phyloP scores from a whole-genome alignment of 2,797 vertebrate genomes.

The Xerus rutilus region DNA sequence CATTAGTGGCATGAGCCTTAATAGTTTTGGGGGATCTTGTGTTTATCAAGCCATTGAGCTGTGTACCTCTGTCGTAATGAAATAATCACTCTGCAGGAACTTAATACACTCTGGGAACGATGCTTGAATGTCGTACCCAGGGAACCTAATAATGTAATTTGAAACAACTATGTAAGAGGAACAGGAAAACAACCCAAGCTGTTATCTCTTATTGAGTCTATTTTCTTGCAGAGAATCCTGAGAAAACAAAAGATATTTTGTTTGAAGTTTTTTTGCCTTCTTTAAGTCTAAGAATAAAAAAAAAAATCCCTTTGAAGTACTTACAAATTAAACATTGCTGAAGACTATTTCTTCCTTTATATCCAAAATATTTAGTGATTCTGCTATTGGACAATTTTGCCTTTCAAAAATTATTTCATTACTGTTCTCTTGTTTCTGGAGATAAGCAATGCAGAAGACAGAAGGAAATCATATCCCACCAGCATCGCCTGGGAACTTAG shows the following conservation, averaged over 20 bases:
- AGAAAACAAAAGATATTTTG: constrained; percentile 75
- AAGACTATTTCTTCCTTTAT: constrained; percentile 69
- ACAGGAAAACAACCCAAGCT: constrained; percentile 77
- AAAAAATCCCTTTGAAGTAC: constrained; percentile 67
- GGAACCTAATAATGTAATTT: constrained; percentile 80
- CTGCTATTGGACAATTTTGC: constrained; percentile 37
- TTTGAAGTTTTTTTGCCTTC: constrained; percentile 73
- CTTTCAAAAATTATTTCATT: constrained; percentile 46
- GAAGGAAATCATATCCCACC: neutral
- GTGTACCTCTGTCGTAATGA: constrained; percentile 69
- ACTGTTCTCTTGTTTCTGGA: neutral
- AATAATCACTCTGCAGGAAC: constrained; percentile 84
- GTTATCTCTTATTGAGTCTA: constrained; percentile 78
- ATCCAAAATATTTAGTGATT: constrained; percentile 69
- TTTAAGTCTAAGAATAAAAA: constrained; percentile 38
- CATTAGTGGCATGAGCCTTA: neutral
- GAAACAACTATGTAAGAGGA: constrained; percentile 64
- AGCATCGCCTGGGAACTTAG: neutral
- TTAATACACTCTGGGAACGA: constrained; percentile 83
- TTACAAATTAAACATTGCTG: constrained; percentile 72
- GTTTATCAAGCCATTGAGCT: constrained; percentile 70
- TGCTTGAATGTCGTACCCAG: constrained; percentile 79
- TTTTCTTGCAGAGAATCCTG: constrained; percentile 67
- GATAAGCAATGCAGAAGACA: neutral
- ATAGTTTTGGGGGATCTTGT: constrained; percentile 48